Base-by-base conservation (phyloP, 2,888 invertebrate genomes). In the Poecilus cupreus region DNA sequence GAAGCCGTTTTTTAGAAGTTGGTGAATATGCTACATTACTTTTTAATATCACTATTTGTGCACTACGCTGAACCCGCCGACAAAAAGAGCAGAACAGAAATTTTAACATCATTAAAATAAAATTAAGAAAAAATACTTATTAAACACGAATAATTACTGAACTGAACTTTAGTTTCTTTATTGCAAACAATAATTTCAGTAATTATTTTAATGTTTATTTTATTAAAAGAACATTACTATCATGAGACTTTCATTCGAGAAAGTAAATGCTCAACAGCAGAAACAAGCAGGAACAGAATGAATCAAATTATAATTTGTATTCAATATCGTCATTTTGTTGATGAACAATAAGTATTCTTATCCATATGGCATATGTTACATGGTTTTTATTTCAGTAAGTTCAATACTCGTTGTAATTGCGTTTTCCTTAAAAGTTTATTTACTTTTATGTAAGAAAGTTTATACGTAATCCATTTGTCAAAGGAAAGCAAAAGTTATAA, bases 161-260 rank as follows among this genome's bases (percentile, higher is more conserved):
- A 24, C 18, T 60, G 26, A 60, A 60, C 24, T 60, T 22, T 26
- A 54, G 24, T 54, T 54, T 54, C 54, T 60, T 51, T 60, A 18
- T 54, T 20, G 54, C 18, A 60, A 24, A 60, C 26, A 60, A 24
- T 60, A 60, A 60, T 60, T 43, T 22, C 24, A 24, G 22, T 46
- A 11, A 72, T 72, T 43, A 72, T 72, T 72, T 8, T 72, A 46
- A 43, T 46, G 46, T 46, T 72, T 72, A 72, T 72, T 72, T 72
- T 72, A 72, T 72, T 72, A 46, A 72, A 68, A 68, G 64, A 68
- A 68, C 64, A 68, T 43, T 72, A 72, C 46, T 43, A 43, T 46
- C n/a, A 72, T n/a, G 22, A n/a, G 10, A 72, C 72, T 72, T 72
- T 72, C 72, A 20, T 72, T 72, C 16, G 72, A 46, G 72, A 72